phyloP scores from a whole-genome alignment of 2,888 invertebrate genomes.

The Nemurella pictetii region DNA sequence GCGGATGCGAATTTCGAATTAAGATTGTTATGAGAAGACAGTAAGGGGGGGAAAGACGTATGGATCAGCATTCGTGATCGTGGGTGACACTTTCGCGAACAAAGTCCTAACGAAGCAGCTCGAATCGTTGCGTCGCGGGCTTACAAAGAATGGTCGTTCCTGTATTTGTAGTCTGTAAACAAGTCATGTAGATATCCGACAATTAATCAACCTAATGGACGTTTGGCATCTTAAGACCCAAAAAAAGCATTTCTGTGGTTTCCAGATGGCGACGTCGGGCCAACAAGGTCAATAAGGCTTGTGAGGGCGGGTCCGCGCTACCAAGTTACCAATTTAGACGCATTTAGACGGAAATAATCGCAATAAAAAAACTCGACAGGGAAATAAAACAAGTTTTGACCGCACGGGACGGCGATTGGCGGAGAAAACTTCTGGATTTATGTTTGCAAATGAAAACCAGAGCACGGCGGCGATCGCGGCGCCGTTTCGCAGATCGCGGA shows the following conservation, averaged over 20 bases:
- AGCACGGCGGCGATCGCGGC: background rate
- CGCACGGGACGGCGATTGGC: background rate
- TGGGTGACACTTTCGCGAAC: background rate
- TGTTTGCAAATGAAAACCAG: background rate
- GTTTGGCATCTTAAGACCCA: background rate
- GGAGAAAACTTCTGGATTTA: background rate
- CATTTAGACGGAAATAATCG: background rate
- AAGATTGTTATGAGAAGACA: background rate
- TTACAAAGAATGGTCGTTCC: background rate
- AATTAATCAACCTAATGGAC: slow-evolving; percentile 1
- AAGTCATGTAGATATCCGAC: background rate
- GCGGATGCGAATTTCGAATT: background rate
- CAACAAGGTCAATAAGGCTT: background rate
- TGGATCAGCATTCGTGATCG: background rate
- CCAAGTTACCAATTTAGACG: background rate
- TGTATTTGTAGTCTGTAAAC: background rate
- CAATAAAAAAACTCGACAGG: background rate
- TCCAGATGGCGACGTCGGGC: background rate
- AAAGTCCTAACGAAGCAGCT: background rate
- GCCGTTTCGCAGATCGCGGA: background rate
- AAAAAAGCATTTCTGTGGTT: background rate
- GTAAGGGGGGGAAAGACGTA: background rate
- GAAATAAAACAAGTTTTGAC: background rate
- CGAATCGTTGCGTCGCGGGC: background rate
- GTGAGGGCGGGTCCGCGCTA: background rate